Evolutionary conservation across 2,797 vertebrate genomes (phyloP).

Genomic region (Hyperoplus immaculatus): DNA sequence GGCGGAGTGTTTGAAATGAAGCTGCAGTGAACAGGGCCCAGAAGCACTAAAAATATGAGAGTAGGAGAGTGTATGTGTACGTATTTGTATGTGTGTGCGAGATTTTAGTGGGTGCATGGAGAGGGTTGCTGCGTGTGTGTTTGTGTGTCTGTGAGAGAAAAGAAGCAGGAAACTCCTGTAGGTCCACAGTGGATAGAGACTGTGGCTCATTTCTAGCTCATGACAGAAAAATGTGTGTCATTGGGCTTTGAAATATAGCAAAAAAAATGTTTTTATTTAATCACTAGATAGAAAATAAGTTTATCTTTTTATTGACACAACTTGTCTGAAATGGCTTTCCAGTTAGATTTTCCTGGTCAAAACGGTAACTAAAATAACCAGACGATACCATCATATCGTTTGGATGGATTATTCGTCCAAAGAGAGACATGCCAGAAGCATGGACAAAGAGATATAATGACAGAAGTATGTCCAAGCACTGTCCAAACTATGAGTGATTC

Average conservation of each 20-base stretch:
- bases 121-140: constrained; percentile 20
- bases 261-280: not conserved
- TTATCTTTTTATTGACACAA: not conserved
- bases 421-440: not conserved
- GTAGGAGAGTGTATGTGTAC: constrained; percentile 24
- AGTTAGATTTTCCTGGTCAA: not conserved
- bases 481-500: not conserved
- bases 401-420: not conserved
- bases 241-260: not conserved
- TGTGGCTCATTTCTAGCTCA: constrained; percentile 4
- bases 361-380: not conserved
- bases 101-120: constrained; percentile 7
- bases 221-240: not conserved
- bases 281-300: not conserved
- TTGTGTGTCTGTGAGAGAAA: constrained; percentile 25
- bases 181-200: constrained; percentile 4
- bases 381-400: too few relatives aligned
- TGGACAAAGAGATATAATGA: not conserved
- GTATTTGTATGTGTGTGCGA: constrained; percentile 4
- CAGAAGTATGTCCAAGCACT: not conserved
- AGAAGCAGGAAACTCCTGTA: constrained; percentile 23
- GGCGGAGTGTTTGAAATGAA: constrained; percentile 81
- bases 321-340: not conserved
- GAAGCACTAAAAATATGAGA: constrained; percentile 52
- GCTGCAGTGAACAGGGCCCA: constrained; percentile 76